phyloP scores from a whole-genome alignment of 2,113 vertebrate species.

The Callospermophilus lateralis region DNA sequence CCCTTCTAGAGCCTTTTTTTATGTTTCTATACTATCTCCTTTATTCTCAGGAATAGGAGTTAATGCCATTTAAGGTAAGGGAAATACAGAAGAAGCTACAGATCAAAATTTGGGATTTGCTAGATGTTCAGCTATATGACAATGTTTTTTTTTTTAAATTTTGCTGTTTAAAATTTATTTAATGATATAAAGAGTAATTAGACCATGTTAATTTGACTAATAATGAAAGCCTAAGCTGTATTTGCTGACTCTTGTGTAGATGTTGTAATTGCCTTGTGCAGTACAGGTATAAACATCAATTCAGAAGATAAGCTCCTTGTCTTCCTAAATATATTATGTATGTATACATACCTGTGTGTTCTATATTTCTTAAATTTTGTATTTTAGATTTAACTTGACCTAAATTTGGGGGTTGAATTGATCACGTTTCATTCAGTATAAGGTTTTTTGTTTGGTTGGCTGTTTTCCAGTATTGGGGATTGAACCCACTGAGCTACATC shows the following conservation, averaged over 20 bases:
- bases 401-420: not conserved
- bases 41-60: not conserved
- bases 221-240: not conserved
- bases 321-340: not conserved
- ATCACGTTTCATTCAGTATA: not conserved
- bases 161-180: too few species aligned
- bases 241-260: not conserved
- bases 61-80: not conserved
- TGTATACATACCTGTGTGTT: not conserved
- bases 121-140: not conserved
- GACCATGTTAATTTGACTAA: not conserved
- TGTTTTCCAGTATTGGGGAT: too few species aligned
- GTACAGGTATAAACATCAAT: not conserved
- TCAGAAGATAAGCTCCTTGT: not conserved
- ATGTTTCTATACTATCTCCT: not conserved
- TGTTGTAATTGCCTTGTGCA: not conserved
- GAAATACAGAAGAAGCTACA: not conserved
- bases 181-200: too few species aligned
- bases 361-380: not conserved
- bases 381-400: constrained; percentile 6
- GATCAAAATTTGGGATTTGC: not conserved
- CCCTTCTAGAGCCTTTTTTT: too few species aligned
- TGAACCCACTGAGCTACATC: too few species aligned
- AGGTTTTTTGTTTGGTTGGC: not conserved
- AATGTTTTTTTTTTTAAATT: not conserved